phyloP scores from a whole-genome alignment of 2,113 vertebrate genomes.

The Saguinus imperator region DNA sequence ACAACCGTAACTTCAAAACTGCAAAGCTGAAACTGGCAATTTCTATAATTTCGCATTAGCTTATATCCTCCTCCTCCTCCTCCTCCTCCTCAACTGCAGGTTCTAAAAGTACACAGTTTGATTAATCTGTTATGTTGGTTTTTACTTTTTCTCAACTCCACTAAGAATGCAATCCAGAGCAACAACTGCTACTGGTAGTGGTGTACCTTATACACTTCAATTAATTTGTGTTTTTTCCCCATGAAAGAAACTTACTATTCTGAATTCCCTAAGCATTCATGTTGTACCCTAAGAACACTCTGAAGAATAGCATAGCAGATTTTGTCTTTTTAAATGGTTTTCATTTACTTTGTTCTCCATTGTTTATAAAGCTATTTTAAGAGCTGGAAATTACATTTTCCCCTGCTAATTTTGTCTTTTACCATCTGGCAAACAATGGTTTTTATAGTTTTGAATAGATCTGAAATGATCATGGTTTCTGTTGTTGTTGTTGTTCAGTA shows the following conservation, averaged over 20 bases:
- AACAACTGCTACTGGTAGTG: not conserved
- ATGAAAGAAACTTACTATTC: slow-evolving; percentile 47
- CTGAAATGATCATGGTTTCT: slow-evolving; percentile 75
- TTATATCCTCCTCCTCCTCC: not conserved
- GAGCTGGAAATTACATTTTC: slow-evolving; percentile 80
- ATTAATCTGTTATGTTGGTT: not conserved
- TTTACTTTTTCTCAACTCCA: not conserved
- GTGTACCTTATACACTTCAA: not conserved
- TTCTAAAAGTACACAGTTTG: not conserved
- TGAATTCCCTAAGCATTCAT: slow-evolving; percentile 58
- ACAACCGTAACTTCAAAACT: not conserved
- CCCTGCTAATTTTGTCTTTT: slow-evolving; percentile 77
- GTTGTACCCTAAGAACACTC: slow-evolving; percentile 31
- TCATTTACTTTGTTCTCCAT: slow-evolving; percentile 76
- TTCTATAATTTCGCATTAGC: not conserved
- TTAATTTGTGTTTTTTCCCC: not conserved
- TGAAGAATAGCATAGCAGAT: not conserved
- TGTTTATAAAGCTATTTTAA: slow-evolving; percentile 78
- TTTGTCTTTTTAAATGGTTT: slow-evolving; percentile 48
- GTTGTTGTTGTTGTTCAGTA: slow-evolving; percentile 71
- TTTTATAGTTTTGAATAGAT: slow-evolving; percentile 76
- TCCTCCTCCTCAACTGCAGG: not conserved
- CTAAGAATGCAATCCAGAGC: slow-evolving; percentile 21
- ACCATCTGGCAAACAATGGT: slow-evolving; percentile 80
- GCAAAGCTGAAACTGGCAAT: not conserved